phyloP scores from a whole-genome alignment of 2,888 invertebrate species.

The Siphlonurus alternatus region DNA sequence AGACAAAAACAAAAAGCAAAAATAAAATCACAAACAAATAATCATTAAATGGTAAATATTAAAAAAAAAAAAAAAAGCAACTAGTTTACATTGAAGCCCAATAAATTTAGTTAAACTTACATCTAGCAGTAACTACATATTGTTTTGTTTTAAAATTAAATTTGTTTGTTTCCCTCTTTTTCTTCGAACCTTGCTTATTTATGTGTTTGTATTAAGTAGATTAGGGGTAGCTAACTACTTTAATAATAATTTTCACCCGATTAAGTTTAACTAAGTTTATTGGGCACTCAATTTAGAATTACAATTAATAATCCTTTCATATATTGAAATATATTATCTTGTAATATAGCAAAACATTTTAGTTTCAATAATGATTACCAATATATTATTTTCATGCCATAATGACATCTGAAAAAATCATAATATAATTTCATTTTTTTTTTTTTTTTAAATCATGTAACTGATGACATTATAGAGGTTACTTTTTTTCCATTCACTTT shows the following conservation, averaged over 20 bases:
- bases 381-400: too few relatives aligned
- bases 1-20: neutral
- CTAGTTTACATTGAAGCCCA: constrained; percentile 3
- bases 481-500: too few relatives aligned
- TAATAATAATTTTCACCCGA: constrained; percentile 12
- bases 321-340: too few relatives aligned
- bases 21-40: neutral
- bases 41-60: constrained; percentile 11
- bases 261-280: constrained; percentile 34
- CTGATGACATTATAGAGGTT: too few relatives aligned
- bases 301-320: too few relatives aligned
- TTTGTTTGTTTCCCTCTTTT: neutral
- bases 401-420: too few relatives aligned
- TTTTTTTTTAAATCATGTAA: too few relatives aligned
- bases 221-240: constrained; percentile 5
- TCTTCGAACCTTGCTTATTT: constrained; percentile 16
- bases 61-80: constrained; percentile 11
- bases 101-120: neutral
- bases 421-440: too few relatives aligned
- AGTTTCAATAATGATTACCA: too few relatives aligned
- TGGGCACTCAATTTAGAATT: constrained; percentile 26
- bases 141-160: neutral
- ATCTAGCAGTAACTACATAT: neutral
- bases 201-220: neutral
- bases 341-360: too few relatives aligned